Evolutionary conservation across 2,113 vertebrate genomes (phyloP).

Genomic region (Myxocyprinus asiaticus): DNA sequence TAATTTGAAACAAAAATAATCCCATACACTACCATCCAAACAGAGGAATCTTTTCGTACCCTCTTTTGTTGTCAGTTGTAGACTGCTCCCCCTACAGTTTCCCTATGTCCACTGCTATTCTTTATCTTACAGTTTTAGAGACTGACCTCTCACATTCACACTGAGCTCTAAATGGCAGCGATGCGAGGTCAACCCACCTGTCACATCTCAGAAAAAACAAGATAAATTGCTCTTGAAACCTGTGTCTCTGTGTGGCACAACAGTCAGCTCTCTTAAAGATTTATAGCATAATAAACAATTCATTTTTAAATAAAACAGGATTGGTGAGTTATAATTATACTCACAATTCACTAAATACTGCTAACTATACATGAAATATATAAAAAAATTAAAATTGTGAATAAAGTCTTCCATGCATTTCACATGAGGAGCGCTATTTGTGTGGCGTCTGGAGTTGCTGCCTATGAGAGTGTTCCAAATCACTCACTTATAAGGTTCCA

Average conservation of each 20-base stretch:
- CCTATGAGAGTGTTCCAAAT: too few species aligned
- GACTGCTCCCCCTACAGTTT: constrained; percentile 1
- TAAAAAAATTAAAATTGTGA: too few species aligned
- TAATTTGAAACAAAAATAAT: too few species aligned
- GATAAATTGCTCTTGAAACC: constrained; percentile 45
- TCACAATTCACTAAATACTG: too few species aligned
- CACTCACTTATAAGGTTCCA: too few species aligned
- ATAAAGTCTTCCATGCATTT: too few species aligned
- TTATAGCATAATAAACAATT: not conserved
- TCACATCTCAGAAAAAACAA: constrained; percentile 32
- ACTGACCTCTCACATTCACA: constrained; percentile 4
- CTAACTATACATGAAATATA: too few species aligned
- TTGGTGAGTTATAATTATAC: not conserved
- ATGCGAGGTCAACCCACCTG: constrained; percentile 29
- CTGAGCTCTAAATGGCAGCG: constrained; percentile 16
- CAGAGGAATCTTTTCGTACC: not conserved
- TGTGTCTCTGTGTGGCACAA: constrained; percentile 21
- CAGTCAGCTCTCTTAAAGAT: constrained; percentile 11
- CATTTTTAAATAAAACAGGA: not conserved
- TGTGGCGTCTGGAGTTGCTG: too few species aligned
- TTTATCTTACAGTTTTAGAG: not conserved
- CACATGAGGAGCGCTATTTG: too few species aligned
- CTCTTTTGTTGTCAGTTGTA: not conserved
- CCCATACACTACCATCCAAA: not conserved
- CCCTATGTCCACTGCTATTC: not conserved